These are phyloP conservation scores for Busseola fusca DNA, from an alignment of 2,888 invertebrate species.

Conservation along the genomic window DNA sequence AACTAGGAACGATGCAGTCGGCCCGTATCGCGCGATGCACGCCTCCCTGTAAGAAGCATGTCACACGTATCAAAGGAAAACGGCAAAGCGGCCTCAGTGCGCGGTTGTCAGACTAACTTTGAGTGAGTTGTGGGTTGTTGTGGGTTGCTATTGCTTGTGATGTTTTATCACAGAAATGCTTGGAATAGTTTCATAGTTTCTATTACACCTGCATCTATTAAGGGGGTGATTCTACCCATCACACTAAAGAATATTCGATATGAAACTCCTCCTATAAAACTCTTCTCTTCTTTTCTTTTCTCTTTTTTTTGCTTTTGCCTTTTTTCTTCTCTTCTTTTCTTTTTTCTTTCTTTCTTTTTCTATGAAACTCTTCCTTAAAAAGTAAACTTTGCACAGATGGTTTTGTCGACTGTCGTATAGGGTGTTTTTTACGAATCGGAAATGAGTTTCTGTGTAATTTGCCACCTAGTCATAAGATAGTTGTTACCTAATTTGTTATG, in stretches of 20 bases:
- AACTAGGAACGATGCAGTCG: constrained; percentile 9
- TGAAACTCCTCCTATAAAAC: no score
- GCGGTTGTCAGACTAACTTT: constrained; percentile 22
- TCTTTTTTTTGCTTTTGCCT: no score
- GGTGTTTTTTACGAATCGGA: background rate
- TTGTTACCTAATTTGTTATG: background rate
- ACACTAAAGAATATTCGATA: background rate
- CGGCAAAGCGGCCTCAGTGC: constrained; percentile 5
- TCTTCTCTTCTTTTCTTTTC: no score
- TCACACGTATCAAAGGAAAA: constrained; percentile 25
- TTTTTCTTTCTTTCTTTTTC: no score
- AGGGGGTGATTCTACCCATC: background rate
- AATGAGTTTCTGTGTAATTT: background rate
- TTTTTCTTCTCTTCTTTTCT: no score
- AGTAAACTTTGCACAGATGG: background rate
- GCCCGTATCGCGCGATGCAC: constrained; percentile 1
- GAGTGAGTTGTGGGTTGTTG: background rate
- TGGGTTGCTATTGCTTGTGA: background rate
- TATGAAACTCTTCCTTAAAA: background rate
- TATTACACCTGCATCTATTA: background rate
- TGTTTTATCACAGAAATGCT: background rate
- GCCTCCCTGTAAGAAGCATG: background rate
- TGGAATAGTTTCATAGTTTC: background rate
- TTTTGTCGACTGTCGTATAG: background rate
- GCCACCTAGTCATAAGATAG: background rate